Conservation (phyloP, 1,140 invertebrate species). For the Cydia splendana region DNA sequence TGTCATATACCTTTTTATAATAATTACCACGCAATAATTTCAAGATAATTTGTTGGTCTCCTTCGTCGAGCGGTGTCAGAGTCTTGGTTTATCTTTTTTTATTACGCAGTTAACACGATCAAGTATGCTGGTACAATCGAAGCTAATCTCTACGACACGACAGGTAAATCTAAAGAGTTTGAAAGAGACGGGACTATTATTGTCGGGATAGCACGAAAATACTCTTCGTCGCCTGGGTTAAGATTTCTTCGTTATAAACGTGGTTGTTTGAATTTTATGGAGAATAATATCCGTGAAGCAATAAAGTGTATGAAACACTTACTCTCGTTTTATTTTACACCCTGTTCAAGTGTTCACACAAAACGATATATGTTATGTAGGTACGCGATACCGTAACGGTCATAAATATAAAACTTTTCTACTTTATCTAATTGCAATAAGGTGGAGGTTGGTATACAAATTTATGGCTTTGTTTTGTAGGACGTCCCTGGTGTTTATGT, state of each 20-base stretch:
- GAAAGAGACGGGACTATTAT: background rate
- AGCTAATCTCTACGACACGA: background rate
- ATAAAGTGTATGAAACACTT: slow-evolving; percentile 78
- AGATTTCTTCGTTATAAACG: slow-evolving; percentile 76
- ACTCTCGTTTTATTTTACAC: slow-evolving; percentile 63
- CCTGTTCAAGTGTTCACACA: background rate
- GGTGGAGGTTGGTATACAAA: background rate
- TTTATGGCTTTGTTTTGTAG: background rate
- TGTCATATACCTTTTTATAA: no score
- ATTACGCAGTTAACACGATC: no score
- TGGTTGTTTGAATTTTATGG: slow-evolving; percentile 78
- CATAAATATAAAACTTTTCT: background rate
- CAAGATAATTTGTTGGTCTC: no score
- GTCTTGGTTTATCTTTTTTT: no score
- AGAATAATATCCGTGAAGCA: slow-evolving; percentile 77
- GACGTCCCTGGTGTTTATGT: background rate
- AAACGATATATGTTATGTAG: no score
- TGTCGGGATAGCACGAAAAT: background rate
- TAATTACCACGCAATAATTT: no score
- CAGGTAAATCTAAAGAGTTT: background rate
- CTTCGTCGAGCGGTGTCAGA: no score
- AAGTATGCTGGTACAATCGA: no score
- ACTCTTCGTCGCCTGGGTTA: slow-evolving; percentile 48
- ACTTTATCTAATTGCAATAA: background rate
- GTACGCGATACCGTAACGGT: background rate